These are phyloP conservation scores for Caenorhabditis plicata DNA, from an alignment of 2,888 invertebrate species.

Conservation along the genomic window DNA sequence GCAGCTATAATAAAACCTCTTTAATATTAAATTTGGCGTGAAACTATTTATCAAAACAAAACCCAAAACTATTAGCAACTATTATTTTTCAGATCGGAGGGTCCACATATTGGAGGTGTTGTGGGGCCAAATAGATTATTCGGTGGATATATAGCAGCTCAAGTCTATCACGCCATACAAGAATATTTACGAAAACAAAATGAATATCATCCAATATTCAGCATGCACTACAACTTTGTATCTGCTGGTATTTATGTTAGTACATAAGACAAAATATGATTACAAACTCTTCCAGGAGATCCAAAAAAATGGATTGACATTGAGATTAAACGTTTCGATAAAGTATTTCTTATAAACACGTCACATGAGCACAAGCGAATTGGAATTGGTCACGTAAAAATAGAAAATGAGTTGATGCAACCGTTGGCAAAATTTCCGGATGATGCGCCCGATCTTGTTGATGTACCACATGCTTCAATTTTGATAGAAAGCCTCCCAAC, in stretches of 20 bases:
- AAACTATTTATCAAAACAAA: too few species aligned
- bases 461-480: constrained; percentile 3
- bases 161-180: constrained; percentile 14
- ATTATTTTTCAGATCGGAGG: constrained; percentile 21
- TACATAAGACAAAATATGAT: neutral
- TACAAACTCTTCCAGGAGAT: constrained; percentile 11
- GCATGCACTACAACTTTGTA: constrained; percentile 33
- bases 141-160: constrained; percentile 29
- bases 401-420: neutral
- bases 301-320: constrained; percentile 18
- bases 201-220: constrained; percentile 16
- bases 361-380: constrained; percentile 26
- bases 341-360: constrained; percentile 10
- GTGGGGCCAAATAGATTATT: constrained; percentile 22
- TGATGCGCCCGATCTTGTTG: constrained; percentile 5
- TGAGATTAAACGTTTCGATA: constrained; percentile 7
- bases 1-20: too few species aligned
- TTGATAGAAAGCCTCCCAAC: neutral
- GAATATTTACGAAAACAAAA: constrained; percentile 3
- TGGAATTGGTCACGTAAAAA: constrained; percentile 24
- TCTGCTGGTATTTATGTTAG: constrained; percentile 15
- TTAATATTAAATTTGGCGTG: too few species aligned
- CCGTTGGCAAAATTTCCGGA: constrained; percentile 3
- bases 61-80: too few species aligned
- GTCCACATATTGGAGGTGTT: constrained; percentile 26